Evolutionary conservation across 2,113 vertebrate species (phyloP), one percentile per base, ranked within the genome.

Genomic region (Tragelaphus scriptus): DNA sequence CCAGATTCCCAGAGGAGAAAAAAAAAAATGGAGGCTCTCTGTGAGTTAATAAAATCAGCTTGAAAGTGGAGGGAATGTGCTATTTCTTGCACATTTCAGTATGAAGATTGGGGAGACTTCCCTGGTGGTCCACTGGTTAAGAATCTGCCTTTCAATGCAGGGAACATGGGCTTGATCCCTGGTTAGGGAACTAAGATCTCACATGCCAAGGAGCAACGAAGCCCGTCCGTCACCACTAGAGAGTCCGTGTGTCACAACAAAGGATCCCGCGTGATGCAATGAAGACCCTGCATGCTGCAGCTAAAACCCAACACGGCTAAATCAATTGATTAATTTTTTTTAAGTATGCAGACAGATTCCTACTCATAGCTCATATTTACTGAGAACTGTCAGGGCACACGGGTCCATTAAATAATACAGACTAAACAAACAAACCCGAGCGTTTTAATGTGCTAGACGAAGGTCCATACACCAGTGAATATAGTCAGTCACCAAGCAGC

Each of bases 401-500:
- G 61, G 19, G n/a, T n/a, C 85, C 91, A 86, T 91, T 56, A 95
- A 91, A 90, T 28, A 86, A 55, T 16, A 40, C 85, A 63, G 40
- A 40, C n/a, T 40, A 25, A 71, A 84, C n/a, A 86, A 71, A 71
- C 51, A 68, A 84, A 25, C 25, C 65, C 19, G 53, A 88, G 68
- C n/a, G 51, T 85, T 40, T 75, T 47, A 47, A 47, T 3, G 2
- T 8, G 14, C 53, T 30, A 23, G 36, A 36, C 44, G 9, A 82
- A 77, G 47, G 44, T 56, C 51, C 11, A 8, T 21, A 10, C 16
- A 19, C 25, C 55, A 5, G 36, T 3, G 19, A 71, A 36, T 14
- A 81, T 3, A 26, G 7, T 32, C 61, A 32, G 8, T 25, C 63
- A 53, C n/a, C 32, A 0, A 71, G 59, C 21, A 26, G 3, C 51